phyloP scores from a whole-genome alignment of 2,797 vertebrate genomes.

The Toxotes lorentzi region DNA sequence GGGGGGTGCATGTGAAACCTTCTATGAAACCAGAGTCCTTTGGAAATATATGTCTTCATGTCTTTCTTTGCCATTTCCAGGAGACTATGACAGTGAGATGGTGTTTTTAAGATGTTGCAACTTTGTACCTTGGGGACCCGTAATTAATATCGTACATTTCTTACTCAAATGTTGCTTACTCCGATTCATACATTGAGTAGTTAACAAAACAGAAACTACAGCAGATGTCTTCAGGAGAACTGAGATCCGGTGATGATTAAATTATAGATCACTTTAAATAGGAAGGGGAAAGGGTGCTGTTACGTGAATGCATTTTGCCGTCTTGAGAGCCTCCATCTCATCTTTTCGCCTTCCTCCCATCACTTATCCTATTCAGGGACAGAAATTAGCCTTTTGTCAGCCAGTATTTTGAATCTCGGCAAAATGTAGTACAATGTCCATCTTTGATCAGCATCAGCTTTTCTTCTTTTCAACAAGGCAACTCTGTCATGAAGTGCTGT shows the following conservation, averaged over 20 bases:
- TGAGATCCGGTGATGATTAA: background rate
- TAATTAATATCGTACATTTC: background rate
- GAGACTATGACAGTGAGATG: background rate
- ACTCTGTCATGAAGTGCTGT: conserved; percentile 12
- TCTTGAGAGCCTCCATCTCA: background rate
- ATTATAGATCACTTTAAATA: background rate
- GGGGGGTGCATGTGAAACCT: background rate
- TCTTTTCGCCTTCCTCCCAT: conserved; percentile 10
- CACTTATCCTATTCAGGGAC: background rate
- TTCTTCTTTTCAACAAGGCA: conserved; percentile 21
- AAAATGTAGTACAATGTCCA: background rate
- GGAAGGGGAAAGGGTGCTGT: background rate
- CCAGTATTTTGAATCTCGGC: background rate
- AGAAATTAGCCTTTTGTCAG: background rate
- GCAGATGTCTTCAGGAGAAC: background rate
- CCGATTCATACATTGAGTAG: background rate
- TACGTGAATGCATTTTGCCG: background rate
- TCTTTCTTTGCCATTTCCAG: background rate
- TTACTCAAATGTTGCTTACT: background rate
- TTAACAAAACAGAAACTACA: background rate
- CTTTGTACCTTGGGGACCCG: background rate
- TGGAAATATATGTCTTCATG: no score
- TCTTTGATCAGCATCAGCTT: conserved; percentile 26
- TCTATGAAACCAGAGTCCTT: background rate
- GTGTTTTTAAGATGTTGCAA: background rate